Conservation (phyloP, 1,140 invertebrate species). For the Zaprionus ornatus region DNA sequence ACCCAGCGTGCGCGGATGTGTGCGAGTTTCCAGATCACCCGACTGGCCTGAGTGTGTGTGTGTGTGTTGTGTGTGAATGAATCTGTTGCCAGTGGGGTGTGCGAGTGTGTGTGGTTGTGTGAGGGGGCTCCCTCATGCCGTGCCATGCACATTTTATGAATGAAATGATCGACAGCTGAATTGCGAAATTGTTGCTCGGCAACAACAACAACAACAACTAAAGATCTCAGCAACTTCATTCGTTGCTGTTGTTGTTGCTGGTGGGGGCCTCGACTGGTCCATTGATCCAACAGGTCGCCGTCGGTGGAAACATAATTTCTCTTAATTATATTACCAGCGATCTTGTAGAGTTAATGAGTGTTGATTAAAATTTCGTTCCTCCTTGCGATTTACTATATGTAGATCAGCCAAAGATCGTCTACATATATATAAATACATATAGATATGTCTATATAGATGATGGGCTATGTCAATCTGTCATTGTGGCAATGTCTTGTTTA, state of each 20-base stretch:
- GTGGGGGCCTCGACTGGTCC: conserved; percentile 22
- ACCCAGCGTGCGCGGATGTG: conserved; percentile 68
- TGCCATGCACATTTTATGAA: conserved; percentile 75
- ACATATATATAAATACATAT: conserved; percentile 33
- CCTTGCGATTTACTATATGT: conserved; percentile 62
- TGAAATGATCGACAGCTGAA: conserved; percentile 83
- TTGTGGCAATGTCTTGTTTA: conserved; percentile 38
- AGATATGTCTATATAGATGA: conserved; percentile 19
- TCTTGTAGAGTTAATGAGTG: conserved; percentile 78
- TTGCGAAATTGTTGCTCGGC: conserved; percentile 74
- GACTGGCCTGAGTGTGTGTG: conserved; percentile 12
- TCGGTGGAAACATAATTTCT: conserved; percentile 79
- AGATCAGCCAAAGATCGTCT: conserved; percentile 2
- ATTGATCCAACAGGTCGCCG: conserved; percentile 74
- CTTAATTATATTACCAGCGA: conserved; percentile 80
- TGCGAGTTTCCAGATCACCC: conserved; percentile 75
- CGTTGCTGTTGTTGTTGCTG: conserved; percentile 29
- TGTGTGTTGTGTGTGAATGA: conserved; percentile 51
- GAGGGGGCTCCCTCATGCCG: conserved; percentile 27
- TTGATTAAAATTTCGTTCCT: conserved; percentile 72
- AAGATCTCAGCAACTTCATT: conserved; percentile 36
- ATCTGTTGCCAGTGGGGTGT: conserved; percentile 2
- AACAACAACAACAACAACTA: conserved; percentile 53
- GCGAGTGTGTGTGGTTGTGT: conserved; percentile 13
- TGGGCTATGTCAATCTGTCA: conserved; percentile 62